Evolutionary conservation across 2,888 invertebrate species (phyloP), one percentile per base, ranked within the genome.

Genomic region (Drosophila engyochracea): DNA sequence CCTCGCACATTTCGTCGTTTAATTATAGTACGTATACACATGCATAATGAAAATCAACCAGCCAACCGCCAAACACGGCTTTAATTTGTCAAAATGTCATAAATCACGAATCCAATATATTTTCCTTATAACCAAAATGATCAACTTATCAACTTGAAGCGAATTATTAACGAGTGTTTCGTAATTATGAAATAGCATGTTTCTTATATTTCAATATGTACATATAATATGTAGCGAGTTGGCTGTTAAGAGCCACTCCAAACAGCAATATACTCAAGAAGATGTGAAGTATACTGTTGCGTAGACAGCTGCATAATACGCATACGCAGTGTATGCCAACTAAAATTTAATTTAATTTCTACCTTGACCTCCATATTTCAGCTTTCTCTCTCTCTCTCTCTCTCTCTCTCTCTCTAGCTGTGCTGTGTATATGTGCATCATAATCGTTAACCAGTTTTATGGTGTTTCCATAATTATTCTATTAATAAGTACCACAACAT

Each of bases 401-500:
- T 54, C 19, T 28, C 3, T 5, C 1, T 12, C 35, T 44, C 7
- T 14, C 16, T 19, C 0, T 33, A 4, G 58, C 25, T 49, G 33
- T 44, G 35, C 44, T 64, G 39, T 68, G 51, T 70, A 47, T 61
- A 39, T 37, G 7, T 87, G 74, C 57, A 76, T 76, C 82, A 86
- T 90, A 80, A 85, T 83, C 82, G 80, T 87, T 88, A 90, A 90
- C 75, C 78, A 70, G 81, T 86, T 90, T 89, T 82, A 90, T 90
- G 84, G 82, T 76, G 77, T 82, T 76, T 76, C 84, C 77, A 82
- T 89, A 90, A 88, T 90, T 88, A 88, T 90, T 84, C 74, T 86
- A 89, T 90, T 89, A 90, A 89, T 88, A 89, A 88, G 87, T 82
- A 86, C 78, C 81, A 77, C 82, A 89, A 81, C 91, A 88, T 84